These are phyloP conservation scores for Polypedilum pembai DNA, from an alignment of 1,140 invertebrate genomes.

Conservation along the genomic window DNA sequence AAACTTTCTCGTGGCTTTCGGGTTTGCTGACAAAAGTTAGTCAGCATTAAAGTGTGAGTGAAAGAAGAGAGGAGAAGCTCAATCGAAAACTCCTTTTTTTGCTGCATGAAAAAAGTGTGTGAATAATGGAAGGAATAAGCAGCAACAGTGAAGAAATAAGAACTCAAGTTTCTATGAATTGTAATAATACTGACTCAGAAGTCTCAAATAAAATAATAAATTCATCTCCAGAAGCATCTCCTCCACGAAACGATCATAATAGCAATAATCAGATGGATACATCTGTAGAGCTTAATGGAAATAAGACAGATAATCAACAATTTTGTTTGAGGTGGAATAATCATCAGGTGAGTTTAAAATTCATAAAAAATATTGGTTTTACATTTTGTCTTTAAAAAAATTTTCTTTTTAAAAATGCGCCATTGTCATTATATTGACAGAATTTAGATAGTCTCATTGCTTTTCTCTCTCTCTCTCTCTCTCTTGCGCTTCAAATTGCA, in stretches of 20 bases:
- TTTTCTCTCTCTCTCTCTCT: background rate
- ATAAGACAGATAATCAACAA: conserved; percentile 56
- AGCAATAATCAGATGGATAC: conserved; percentile 25
- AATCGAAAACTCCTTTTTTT: too few species aligned
- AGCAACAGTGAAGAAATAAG: background rate
- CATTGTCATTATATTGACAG: too few species aligned
- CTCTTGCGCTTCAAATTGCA: conserved; percentile 17
- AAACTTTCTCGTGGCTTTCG: conserved; percentile 26
- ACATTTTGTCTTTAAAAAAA: background rate
- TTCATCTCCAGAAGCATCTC: background rate
- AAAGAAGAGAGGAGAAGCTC: background rate
- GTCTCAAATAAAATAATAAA: background rate
- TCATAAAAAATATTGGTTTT: background rate
- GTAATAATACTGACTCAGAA: background rate
- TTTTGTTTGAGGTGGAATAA: conserved; percentile 76
- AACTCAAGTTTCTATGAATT: conserved; percentile 2
- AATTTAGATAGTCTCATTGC: too few species aligned
- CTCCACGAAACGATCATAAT: background rate
- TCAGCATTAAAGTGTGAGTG: background rate
- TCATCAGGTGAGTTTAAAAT: conserved; percentile 53
- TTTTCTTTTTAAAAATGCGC: too few species aligned
- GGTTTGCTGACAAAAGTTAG: conserved; percentile 5
- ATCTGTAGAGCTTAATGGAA: conserved; percentile 40
- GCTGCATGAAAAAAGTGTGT: too few species aligned
- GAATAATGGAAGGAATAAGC: background rate